Base-by-base conservation (phyloP, 2,797 vertebrate species). In the Synaphobranchus kaupii region DNA sequence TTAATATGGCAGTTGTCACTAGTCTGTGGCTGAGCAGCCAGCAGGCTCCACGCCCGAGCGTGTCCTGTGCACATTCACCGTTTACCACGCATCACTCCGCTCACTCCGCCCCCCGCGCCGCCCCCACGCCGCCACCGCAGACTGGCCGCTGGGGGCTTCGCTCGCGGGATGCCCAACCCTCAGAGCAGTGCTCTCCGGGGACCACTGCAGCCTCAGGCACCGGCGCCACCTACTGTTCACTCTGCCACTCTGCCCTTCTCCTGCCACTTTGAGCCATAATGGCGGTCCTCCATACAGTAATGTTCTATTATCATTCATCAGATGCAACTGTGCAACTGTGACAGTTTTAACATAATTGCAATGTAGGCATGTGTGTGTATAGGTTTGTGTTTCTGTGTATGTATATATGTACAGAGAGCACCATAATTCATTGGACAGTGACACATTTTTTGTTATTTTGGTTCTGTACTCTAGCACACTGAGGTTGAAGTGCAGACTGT, bases 191-290 rank as follows among this genome's bases (percentile, higher is more conserved):
- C 81, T 28, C 48, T n/a, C 20, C 31, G 20, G 39, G 76, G 76
- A 48, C 39, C 76, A 10, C 44, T 3, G 76, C 44, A 48, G 20
- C 76, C 83, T 87, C 87, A 86, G 56, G 34, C 90, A 87, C 83
- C 88, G 94, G 93, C 94, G 94, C 95, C 95, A 95, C 93, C 95
- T 96, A 90, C 94, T 95, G 95, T 93, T 92, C 86, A 89, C 60
- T 91, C 50, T 66, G 28, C 85, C 52, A 28, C 50, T 5, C 48
- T 48, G 31, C 88, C 47, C 47, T 87, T 54, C 71, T 25, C 34
- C 15, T 88, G 58, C 12, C 84, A 78, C 54, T 48, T 10, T 54
- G n/a, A 44, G 28, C 28, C 31, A 56, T 52, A 56, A 31, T 17
- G 31, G 31, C 47, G 5, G 47, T 25, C 12, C n/a, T 28, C 17